Conservation (phyloP, 2,113 vertebrate genomes). For the Rhea pennata region DNA sequence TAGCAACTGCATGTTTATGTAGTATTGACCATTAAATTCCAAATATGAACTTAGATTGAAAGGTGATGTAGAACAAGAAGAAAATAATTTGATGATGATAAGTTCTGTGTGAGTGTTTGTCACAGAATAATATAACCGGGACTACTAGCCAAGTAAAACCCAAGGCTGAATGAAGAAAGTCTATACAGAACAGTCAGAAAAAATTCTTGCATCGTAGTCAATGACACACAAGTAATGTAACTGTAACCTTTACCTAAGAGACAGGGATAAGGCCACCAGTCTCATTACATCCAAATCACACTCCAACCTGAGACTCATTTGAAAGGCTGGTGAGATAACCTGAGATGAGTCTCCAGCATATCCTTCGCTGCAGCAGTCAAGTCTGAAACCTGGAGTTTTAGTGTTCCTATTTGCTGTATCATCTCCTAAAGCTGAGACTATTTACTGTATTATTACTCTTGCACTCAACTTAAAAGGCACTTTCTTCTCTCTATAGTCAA, state of each 20-base stretch:
- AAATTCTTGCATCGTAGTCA: background rate
- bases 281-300: background rate
- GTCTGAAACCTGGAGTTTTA: background rate
- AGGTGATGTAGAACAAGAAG: background rate
- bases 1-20: background rate
- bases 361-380: background rate
- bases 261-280: background rate
- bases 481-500: background rate
- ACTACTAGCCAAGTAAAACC: background rate
- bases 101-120: background rate
- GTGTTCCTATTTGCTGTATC: background rate
- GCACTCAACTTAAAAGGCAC: background rate
- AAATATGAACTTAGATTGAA: background rate
- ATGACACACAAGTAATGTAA: background rate
- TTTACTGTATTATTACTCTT: background rate
- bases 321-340: background rate
- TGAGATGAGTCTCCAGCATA: background rate
- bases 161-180: background rate
- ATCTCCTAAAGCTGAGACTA: background rate
- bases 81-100: background rate
- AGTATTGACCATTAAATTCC: background rate
- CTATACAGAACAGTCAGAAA: background rate
- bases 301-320: rapidly evolving
- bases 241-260: background rate
- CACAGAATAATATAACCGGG: background rate